Conservation (phyloP, 2,797 vertebrate genomes). For the Neostethus bicornis region DNA sequence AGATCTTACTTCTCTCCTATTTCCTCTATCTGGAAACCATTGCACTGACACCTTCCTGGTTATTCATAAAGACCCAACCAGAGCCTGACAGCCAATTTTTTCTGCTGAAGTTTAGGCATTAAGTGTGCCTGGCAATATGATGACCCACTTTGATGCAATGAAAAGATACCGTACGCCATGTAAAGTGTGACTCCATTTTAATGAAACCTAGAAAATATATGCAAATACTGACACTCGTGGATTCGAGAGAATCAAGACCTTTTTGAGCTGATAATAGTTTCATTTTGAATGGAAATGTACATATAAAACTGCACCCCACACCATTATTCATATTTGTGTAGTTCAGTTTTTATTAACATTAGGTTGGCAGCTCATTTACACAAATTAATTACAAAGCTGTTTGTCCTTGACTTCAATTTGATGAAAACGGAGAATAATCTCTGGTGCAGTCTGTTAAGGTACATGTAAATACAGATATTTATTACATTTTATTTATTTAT, state of each 20-base stretch:
- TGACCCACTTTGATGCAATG: slow-evolving; percentile 69
- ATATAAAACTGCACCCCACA: slow-evolving; percentile 28
- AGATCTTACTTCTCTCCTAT: slow-evolving; percentile 17
- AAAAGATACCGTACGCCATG: slow-evolving; percentile 53
- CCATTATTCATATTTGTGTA: slow-evolving; percentile 36
- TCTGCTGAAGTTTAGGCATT: slow-evolving; percentile 58
- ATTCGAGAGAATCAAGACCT: slow-evolving; percentile 35
- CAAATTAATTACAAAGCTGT: slow-evolving; percentile 19
- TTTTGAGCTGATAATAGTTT: slow-evolving; percentile 35
- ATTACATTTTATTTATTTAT: slow-evolving; percentile 46
- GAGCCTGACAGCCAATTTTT: slow-evolving; percentile 64
- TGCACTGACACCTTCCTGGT: slow-evolving; percentile 50
- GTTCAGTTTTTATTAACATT: slow-evolving; percentile 34
- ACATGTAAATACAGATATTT: slow-evolving; percentile 35
- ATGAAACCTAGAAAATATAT: slow-evolving; percentile 44
- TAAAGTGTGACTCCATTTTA: slow-evolving; percentile 53
- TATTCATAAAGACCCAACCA: slow-evolving; percentile 50
- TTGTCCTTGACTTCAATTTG: slow-evolving; percentile 10
- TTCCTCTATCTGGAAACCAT: slow-evolving; percentile 28
- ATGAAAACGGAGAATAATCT: slow-evolving; percentile 13
- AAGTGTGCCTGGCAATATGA: slow-evolving; percentile 66
- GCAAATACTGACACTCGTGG: slow-evolving; percentile 42
- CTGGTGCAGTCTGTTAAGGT: slow-evolving; percentile 36
- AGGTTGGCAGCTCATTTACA: slow-evolving; percentile 18
- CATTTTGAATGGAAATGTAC: slow-evolving; percentile 44